phyloP scores from a whole-genome alignment of 2,113 vertebrate species.

The Microcebus ravelobensis region DNA sequence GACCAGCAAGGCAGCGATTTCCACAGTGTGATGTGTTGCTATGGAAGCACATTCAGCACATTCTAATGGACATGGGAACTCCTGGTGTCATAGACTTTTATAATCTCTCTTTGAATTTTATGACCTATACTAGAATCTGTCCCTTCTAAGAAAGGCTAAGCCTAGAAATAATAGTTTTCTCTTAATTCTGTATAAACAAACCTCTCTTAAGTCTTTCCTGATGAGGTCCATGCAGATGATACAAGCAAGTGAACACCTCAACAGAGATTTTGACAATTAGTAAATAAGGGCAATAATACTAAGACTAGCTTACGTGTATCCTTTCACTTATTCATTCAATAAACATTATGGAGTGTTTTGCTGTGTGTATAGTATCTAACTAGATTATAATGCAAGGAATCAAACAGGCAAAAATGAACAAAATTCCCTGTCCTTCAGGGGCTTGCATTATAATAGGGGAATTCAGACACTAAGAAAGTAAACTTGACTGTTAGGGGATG shows the following conservation, averaged over 20 bases:
- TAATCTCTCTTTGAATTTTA: neutral
- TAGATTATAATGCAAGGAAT: neutral
- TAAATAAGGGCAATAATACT: neutral
- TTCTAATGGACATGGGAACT: neutral
- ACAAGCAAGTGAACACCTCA: neutral
- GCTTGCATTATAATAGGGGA: neutral
- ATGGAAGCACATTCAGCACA: neutral
- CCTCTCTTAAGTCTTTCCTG: neutral
- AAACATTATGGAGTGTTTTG: neutral
- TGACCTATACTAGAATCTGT: neutral
- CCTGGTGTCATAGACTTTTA: neutral
- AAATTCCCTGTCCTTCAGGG: neutral
- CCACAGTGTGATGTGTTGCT: fast-evolving
- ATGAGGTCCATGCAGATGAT: neutral
- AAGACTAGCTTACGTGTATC: neutral
- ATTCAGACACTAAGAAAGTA: neutral
- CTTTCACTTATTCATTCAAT: neutral
- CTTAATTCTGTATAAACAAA: neutral
- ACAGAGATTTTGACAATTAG: neutral
- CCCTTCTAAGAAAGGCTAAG: neutral
- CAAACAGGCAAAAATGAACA: neutral
- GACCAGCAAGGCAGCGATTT: too few species aligned
- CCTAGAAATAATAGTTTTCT: neutral
- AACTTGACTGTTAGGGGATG: neutral
- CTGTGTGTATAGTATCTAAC: neutral